Base-by-base conservation (phyloP, 2,113 vertebrate species). In the Myotis brandtii region DNA sequence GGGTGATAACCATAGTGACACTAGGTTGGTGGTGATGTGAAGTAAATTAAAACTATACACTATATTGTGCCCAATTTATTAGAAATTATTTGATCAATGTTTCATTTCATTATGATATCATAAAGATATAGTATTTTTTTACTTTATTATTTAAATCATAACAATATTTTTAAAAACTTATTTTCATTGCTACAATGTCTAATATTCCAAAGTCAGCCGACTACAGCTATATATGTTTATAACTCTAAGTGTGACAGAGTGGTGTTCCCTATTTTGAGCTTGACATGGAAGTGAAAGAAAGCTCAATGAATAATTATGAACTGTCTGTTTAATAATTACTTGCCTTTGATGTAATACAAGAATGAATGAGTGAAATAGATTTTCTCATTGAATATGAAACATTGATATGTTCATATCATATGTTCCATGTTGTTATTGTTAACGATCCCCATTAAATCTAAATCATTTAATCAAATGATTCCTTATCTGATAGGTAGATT, bases 71-170 rank as follows among this genome's bases (percentile, higher is more conserved):
- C 98, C 98, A 97, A 98, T 89, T 93, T 96, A 93, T 96, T 97
- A 98, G 97, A 98, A 97, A 98, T 98, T 95, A 98, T 98, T 98
- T 98, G 98, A 98, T 97, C 95, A 95, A 95, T 94, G 98, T 96
- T 98, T 98, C 97, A 98, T 98, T 98, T 98, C 98, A 98, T 98
- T 98, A 91, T 98, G 94, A 98, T 98, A 98, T 96, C 98, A 98
- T 97, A 98, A 98, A 99, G 98, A 98, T 99, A 99, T 98, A 98
- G 96, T 98, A 98, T 98, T 98, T 99, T 98, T 98, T 98, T 98
- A 97, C 97, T 97, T 98, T 98, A 98, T 98, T 97, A 98, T 98
- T 99, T 98, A 93, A 98, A 98, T 98, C 98, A 98, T 98, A 98
- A 98, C 84, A 96, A 97, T 98, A 98, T 98, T 98, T 98, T 98